Evolutionary conservation across 2,113 vertebrate species (phyloP).

Genomic region (Trematocara stigmaticum): DNA sequence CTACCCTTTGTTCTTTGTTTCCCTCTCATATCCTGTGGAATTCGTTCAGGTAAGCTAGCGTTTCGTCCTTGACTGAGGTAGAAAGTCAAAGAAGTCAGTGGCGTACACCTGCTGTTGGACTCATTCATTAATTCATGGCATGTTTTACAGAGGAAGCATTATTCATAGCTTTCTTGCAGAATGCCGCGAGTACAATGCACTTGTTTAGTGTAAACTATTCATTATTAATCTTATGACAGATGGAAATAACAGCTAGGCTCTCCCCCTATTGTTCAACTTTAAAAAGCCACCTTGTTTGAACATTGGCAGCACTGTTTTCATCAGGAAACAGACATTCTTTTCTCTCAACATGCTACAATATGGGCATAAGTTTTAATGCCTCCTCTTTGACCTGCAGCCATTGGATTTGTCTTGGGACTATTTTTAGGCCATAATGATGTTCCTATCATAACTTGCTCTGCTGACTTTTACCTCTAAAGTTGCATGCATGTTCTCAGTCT

Average conservation of each 20-base stretch:
- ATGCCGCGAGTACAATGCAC: not conserved
- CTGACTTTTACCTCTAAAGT: not conserved
- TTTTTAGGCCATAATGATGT: not conserved
- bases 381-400: slow-evolving; percentile 5
- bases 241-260: not conserved
- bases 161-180: not conserved
- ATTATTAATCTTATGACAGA: not conserved
- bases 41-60: slow-evolving; percentile 14
- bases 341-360: slow-evolving; percentile 47
- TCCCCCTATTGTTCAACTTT: not conserved
- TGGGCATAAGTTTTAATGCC: not conserved
- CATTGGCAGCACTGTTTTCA: not conserved
- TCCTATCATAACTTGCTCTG: not conserved
- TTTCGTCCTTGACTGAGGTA: slow-evolving; percentile 15
- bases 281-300: not conserved
- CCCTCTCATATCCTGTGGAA: slow-evolving; percentile 41
- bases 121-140: not conserved
- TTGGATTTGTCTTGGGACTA: not conserved
- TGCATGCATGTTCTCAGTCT: not conserved
- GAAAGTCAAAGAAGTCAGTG: slow-evolving; percentile 3
- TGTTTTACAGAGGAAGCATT: not conserved
- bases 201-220: not conserved
- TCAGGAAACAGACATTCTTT: slow-evolving; percentile 28
- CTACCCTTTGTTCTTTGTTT: slow-evolving; percentile 39
- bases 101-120: not conserved